Evolutionary conservation across 1,140 invertebrate genomes (phyloP).

Genomic region (Sesamia nonagrioides): DNA sequence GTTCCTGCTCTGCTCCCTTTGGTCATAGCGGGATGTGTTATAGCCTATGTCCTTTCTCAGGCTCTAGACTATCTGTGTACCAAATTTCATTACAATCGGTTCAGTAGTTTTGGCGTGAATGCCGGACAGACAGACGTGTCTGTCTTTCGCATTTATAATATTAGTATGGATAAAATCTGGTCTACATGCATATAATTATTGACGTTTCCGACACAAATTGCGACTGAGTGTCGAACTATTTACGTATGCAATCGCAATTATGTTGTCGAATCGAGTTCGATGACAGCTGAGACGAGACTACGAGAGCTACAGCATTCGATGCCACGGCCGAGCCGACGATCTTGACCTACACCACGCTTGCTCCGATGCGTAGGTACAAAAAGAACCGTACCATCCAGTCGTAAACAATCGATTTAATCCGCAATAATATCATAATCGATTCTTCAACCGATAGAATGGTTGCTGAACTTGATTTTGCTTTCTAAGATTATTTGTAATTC

Average conservation of each 20-base stretch:
- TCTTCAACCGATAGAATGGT: slow-evolving; percentile 39
- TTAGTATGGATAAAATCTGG: too few species aligned
- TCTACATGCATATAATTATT: slow-evolving; percentile 18
- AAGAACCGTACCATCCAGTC: slow-evolving; percentile 59
- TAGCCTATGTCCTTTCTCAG: too few species aligned
- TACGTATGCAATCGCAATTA: slow-evolving; percentile 38
- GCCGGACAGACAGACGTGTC: too few species aligned
- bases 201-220: slow-evolving; percentile 8
- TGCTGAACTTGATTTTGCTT: slow-evolving; percentile 51
- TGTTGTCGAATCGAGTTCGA: slow-evolving; percentile 65
- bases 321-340: slow-evolving; percentile 73
- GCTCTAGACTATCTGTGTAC: too few species aligned
- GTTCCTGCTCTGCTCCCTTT: too few species aligned
- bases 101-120: too few species aligned
- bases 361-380: slow-evolving; percentile 64
- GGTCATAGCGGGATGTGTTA: too few species aligned
- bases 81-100: too few species aligned
- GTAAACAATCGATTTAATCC: slow-evolving; percentile 62
- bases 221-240: neutral
- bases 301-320: slow-evolving; percentile 65
- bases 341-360: slow-evolving; percentile 75
- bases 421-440: slow-evolving; percentile 54
- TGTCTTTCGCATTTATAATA: too few species aligned
- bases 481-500: slow-evolving; percentile 53
- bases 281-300: slow-evolving; percentile 65